Conservation (phyloP, 2,888 invertebrate species). For the Agonopterix heracliana region DNA sequence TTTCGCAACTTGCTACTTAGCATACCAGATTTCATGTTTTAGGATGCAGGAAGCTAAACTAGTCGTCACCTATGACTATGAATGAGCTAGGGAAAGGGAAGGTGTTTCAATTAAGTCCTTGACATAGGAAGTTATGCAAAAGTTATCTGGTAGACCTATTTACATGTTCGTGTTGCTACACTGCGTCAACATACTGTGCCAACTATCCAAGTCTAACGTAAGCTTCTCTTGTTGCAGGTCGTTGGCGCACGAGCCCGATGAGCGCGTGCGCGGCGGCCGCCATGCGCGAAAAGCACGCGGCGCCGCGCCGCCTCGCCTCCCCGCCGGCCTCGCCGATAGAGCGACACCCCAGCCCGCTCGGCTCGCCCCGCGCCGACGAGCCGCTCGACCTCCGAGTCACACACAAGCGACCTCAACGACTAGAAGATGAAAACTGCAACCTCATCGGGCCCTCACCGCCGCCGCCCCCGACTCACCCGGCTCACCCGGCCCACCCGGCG, state of each 20-base stretch:
- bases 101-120: too few species aligned
- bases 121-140: too few species aligned
- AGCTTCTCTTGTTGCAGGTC: constrained; percentile 50
- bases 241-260: constrained; percentile 79
- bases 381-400: constrained; percentile 92
- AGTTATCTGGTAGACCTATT: too few species aligned
- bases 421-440: constrained; percentile 92
- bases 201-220: too few species aligned
- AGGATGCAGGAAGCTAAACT: constrained; percentile 31
- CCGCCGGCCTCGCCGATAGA: constrained; percentile 60
- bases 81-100: too few species aligned
- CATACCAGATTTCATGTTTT: constrained; percentile 37
- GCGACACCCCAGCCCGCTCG: constrained; percentile 68
- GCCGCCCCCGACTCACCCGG: constrained; percentile 66
- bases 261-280: constrained; percentile 83
- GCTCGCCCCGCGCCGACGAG: constrained; percentile 79
- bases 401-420: constrained; percentile 83
- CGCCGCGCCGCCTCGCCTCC: constrained; percentile 89
- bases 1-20: constrained; percentile 45
- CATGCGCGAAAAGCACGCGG: constrained; percentile 93
- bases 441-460: constrained; percentile 80
- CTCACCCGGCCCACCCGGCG: constrained; percentile 79
- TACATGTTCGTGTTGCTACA: background rate
- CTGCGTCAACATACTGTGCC: too few species aligned
- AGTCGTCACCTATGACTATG: constrained; percentile 11